Base-by-base conservation (phyloP, 2,797 vertebrate species). In the Halcyon badia region DNA sequence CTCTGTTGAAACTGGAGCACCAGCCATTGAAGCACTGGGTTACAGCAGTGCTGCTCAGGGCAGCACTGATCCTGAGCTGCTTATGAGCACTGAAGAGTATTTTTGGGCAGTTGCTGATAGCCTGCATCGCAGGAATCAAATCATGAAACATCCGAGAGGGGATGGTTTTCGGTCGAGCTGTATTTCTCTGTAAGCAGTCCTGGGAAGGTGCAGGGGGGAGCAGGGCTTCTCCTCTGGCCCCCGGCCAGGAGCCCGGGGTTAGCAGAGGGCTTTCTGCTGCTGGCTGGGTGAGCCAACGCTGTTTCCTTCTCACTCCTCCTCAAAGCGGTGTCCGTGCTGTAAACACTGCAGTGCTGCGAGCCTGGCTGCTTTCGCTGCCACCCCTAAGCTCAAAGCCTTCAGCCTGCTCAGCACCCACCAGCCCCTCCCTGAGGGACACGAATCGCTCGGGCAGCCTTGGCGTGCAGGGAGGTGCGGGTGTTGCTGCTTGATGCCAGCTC, bases 181-280 rank as follows among this genome's bases (percentile, higher is more conserved):
- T 71, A 3, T 57, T 56, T 89, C 58, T 65, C 14, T 58, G n/a
- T 21, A 24, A 41, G 26, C 25, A 22, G 56, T 69, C 54, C 58
- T 0, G 0, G 56, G 31, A 46, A 52, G 66, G 30, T 5, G 31
- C 1, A 52, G 3, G n/a, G 8, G 24, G 30, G 11, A 54, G 68
- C 1, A 0, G 35, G 6, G 19, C 70, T 76, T 57, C 58, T 75
- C 33, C 62, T 76, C 66, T 0, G 0, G 37, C 39, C 44, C 77
- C 61, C 9, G 8, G 12, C 35, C 0, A 0, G 48, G 65, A 41
- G 57, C 62, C 39, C 0, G 2, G 78, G 71, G 60, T 90, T n/a
- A 69, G 70, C 78, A 76, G 41, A 46, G 44, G 68, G 11, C 46
- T 90, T 90, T 75, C 54, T 90, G 51, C 54, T 77, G 60, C 87